Evolutionary conservation across 2,113 vertebrate species (phyloP).

Genomic region (Ailuropoda melanoleuca): DNA sequence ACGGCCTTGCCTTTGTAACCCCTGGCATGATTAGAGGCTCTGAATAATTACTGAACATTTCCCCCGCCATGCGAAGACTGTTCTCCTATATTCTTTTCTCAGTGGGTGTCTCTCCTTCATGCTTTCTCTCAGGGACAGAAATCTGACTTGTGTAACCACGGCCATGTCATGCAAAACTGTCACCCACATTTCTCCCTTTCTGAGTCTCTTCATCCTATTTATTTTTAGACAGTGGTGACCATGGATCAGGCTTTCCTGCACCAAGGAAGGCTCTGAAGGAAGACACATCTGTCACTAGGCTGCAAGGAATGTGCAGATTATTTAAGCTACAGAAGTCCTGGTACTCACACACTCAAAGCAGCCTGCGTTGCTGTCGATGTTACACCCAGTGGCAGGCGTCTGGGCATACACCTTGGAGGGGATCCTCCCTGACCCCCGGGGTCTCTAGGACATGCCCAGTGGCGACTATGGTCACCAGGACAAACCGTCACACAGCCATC

Average conservation of each 20-base stretch:
- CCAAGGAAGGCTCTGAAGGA: not conserved
- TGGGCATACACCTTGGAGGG: too few species aligned
- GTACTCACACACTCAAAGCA: accelerated
- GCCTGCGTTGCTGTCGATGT: not conserved
- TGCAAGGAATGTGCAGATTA: too few species aligned
- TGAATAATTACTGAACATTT: not conserved
- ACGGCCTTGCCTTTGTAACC: not conserved
- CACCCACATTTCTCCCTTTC: not conserved
- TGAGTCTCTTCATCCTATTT: not conserved
- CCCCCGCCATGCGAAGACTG: too few species aligned
- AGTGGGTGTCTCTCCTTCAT: not conserved
- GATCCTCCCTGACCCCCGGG: too few species aligned
- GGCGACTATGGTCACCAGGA: too few species aligned
- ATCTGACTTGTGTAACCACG: not conserved
- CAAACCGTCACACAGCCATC: accelerated
- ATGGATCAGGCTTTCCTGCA: not conserved
- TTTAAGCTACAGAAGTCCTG: not conserved
- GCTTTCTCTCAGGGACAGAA: not conserved
- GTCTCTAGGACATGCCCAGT: too few species aligned
- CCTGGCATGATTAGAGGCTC: not conserved
- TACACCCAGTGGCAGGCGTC: not conserved
- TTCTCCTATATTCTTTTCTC: not conserved
- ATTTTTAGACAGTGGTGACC: not conserved
- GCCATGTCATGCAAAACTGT: not conserved
- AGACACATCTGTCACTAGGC: too few species aligned